Evolutionary conservation across 2,113 vertebrate species (phyloP).

Genomic region (Aythya baeri): DNA sequence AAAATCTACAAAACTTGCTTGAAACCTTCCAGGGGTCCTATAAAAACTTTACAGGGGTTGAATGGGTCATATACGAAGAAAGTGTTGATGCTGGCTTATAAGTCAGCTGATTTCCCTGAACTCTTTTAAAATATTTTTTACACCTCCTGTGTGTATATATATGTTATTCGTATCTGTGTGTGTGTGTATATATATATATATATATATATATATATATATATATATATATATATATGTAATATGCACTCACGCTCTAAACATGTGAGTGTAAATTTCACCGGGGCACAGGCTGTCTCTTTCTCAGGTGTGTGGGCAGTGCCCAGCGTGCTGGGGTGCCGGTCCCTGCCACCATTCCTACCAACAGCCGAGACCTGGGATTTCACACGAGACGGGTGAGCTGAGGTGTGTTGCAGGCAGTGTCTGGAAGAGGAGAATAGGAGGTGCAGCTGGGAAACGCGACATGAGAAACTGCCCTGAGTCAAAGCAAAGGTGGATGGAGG

Average conservation of each 20-base stretch:
- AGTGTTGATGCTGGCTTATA: background rate
- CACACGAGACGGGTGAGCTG: fast-evolving
- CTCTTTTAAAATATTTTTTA: background rate
- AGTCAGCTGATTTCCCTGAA: background rate
- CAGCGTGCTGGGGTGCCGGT: fast-evolving
- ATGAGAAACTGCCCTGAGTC: background rate
- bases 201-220: too few species aligned
- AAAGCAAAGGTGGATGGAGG: background rate
- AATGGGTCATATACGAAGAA: background rate
- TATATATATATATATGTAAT: too few species aligned
- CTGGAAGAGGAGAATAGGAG: fast-evolving
- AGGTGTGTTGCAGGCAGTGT: background rate
- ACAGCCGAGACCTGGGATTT: fast-evolving
- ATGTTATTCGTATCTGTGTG: too few species aligned
- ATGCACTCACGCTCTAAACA: too few species aligned
- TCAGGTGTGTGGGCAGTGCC: fast-evolving
- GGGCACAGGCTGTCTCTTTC: background rate
- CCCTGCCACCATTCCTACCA: background rate
- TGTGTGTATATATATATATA: too few species aligned
- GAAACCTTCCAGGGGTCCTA: background rate
- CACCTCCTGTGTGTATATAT: too few species aligned
- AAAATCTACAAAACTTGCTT: background rate
- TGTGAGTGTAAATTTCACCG: fast-evolving
- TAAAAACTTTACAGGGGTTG: background rate
- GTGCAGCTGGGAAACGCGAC: background rate